These are phyloP conservation scores for Neosilurus hyrtlii DNA, from an alignment of 2,797 vertebrate species.

Conservation along the genomic window DNA sequence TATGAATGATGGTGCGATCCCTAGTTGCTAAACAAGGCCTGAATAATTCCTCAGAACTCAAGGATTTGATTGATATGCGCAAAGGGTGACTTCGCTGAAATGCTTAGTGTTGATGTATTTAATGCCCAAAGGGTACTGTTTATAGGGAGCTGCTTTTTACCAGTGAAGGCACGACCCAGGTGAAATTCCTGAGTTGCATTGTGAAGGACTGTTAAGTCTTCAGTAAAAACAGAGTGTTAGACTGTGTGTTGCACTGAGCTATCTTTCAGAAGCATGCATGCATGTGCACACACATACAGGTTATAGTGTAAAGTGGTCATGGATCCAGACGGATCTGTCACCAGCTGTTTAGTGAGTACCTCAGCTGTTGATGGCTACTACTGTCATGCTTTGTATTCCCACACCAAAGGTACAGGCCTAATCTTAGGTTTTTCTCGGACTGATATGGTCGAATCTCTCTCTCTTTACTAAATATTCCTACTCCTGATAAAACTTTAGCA, in stretches of 20 bases:
- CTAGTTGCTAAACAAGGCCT: background rate
- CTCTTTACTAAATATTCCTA: constrained; percentile 32
- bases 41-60: constrained; percentile 1
- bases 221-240: constrained; percentile 68
- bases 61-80: constrained; percentile 32
- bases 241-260: constrained; percentile 37
- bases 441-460: constrained; percentile 23
- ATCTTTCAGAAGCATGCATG: constrained; percentile 48
- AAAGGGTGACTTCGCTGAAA: constrained; percentile 29
- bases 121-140: constrained; percentile 42
- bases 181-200: constrained; percentile 68
- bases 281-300: constrained; percentile 58
- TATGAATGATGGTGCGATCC: background rate
- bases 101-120: constrained; percentile 38
- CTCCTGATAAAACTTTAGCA: constrained; percentile 17
- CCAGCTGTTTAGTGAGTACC: constrained; percentile 69
- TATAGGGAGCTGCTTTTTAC: constrained; percentile 62
- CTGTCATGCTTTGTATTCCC: constrained; percentile 68
- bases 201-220: constrained; percentile 55
- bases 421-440: constrained; percentile 57
- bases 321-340: constrained; percentile 73
- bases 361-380: constrained; percentile 69
- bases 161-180: constrained; percentile 68
- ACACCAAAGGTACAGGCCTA: constrained; percentile 62
- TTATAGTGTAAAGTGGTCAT: constrained; percentile 72